These are phyloP conservation scores for Cyclargus thomasi DNA, from an alignment of 1,140 invertebrate species.

Conservation along the genomic window DNA sequence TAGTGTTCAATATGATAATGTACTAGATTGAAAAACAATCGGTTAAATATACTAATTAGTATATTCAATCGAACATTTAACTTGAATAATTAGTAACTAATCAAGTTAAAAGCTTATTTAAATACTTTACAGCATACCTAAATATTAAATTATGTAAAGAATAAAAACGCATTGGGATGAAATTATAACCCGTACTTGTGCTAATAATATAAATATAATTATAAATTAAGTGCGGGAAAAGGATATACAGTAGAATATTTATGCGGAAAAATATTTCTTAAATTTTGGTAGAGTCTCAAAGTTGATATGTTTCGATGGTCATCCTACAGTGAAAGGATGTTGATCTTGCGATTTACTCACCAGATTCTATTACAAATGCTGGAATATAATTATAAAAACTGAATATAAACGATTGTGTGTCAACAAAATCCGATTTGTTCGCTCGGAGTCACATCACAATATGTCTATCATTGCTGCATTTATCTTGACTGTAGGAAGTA, in stretches of 20 bases:
- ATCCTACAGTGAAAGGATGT: conserved; percentile 10
- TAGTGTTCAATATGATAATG: no score
- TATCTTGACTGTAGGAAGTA: neutral
- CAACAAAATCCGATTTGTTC: conserved; percentile 8
- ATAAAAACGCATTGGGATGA: no score
- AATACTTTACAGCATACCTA: no score
- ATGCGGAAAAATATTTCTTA: neutral
- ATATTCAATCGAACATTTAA: no score
- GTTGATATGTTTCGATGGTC: neutral
- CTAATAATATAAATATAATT: no score
- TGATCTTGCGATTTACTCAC: conserved; percentile 6
- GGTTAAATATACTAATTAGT: no score
- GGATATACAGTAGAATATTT: neutral
- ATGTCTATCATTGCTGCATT: neutral
- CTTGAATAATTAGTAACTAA: no score
- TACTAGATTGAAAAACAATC: no score
- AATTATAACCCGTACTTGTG: no score
- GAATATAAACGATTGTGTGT: conserved; percentile 4
- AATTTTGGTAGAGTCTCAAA: neutral
- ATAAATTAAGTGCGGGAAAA: no score
- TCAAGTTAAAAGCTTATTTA: no score
- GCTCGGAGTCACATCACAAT: neutral
- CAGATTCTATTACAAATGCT: neutral
- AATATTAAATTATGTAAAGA: no score
- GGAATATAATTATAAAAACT: conserved; percentile 1